Evolutionary conservation across 2,797 vertebrate species (phyloP), one percentile per base, ranked within the genome.

Genomic region (Acridotheres tristis): DNA sequence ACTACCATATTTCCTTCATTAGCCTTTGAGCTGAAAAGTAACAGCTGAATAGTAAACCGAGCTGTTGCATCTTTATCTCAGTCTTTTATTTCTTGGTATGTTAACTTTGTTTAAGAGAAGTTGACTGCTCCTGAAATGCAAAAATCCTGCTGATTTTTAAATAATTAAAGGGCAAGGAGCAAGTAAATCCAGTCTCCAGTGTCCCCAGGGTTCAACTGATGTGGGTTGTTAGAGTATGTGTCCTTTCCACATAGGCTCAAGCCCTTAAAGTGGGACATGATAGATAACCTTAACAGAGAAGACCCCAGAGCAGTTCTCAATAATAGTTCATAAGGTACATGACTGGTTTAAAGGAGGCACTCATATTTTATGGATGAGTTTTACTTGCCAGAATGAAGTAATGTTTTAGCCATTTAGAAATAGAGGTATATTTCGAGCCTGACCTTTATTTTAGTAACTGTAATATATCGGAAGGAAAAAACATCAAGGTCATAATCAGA

Each of bases 291-390:
- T 29, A 43, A 53, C 7, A 14, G 22, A 62, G 50, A n/a, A 81
- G 18, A 63, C 4, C 9, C 2, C 7, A 6, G 47, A 34, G 47
- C 54, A 48, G 4, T 51, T 23, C 26, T 82, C 42, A 47, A 0
- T 57, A 59, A 30, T 10, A 58, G 13, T 15, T 43, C 3, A 0
- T 22, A 34, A 25, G 36, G 30, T 34, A 10, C 16, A 2, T 57
- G 30, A n/a, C 18, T 50, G 27, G 27, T 36, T 22, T 42, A 72
- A 71, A n/a, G 15, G 55, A 71, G 9, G 10, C 13, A 20, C 1
- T 86, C 0, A 0, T 17, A 6, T 34, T 15, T 69, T 77, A n/a
- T 2, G 7, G n/a, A 30, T 2, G 3, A 74, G 12, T 67, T 78
- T 72, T 57, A 65, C 20, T 59, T 42, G 32, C 8, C 10, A 38